Conservation (phyloP, 2,888 invertebrate genomes). For the Ypsolopha sequella region DNA sequence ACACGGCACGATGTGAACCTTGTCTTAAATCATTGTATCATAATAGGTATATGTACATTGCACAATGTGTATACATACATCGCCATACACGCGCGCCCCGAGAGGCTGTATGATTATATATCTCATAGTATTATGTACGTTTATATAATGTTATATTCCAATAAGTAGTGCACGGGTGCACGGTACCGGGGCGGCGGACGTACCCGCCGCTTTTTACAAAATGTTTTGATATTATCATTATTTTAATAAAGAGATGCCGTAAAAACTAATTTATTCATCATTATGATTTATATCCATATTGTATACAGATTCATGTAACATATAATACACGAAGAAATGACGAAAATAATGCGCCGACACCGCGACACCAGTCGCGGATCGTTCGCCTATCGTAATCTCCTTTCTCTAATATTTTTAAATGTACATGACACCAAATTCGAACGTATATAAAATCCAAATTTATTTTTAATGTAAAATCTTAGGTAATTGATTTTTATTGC, state of each 20-base stretch:
- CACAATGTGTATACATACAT: conserved; percentile 78
- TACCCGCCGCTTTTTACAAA: conserved; percentile 68
- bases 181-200: conserved; percentile 66
- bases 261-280: conserved; percentile 69
- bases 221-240: conserved; percentile 68
- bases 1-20: conserved; percentile 93
- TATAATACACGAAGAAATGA: conserved; percentile 74
- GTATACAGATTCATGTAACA: conserved; percentile 76
- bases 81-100: conserved; percentile 76
- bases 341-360: conserved; percentile 65
- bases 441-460: conserved; percentile 71
- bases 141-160: conserved; percentile 70
- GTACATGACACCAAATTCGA: conserved; percentile 72
- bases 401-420: conserved; percentile 67
- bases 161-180: conserved; percentile 73
- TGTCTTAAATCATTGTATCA: conserved; percentile 83
- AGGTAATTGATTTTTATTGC: conserved; percentile 73
- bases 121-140: conserved; percentile 70
- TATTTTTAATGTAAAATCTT: conserved; percentile 71
- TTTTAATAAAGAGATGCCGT: conserved; percentile 70
- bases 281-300: conserved; percentile 71
- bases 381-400: conserved; percentile 65
- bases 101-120: conserved; percentile 71
- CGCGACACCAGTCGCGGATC: conserved; percentile 53
- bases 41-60: conserved; percentile 81